A percentile compares a stretch with the other conserved stretches of the same genome.
phyloP scores from a whole-genome alignment of 2,113 vertebrate species.

The Morone chrysops region DNA sequence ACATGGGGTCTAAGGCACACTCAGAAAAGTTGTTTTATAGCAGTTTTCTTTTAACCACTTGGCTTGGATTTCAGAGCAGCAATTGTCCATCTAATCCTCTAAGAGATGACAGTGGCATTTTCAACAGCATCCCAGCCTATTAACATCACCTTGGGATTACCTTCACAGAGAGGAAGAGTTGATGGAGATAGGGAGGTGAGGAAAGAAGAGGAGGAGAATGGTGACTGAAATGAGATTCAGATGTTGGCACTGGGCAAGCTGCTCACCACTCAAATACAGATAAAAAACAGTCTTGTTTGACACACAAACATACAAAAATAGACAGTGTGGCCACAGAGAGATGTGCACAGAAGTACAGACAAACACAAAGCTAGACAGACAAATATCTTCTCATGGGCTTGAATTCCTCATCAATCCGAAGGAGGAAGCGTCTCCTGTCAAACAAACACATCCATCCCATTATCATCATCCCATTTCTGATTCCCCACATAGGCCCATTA shows the following conservation, averaged over 20 bases:
- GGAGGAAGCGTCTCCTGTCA: constrained; percentile 34
- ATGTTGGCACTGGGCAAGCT: constrained; percentile 21
- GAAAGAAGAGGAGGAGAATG: constrained; percentile 13
- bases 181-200: constrained; percentile 30
- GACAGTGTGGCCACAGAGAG: background rate
- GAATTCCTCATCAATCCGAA: constrained; percentile 41
- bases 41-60: constrained; percentile 53
- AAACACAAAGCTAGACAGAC: constrained; percentile 10
- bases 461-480: too few species aligned
- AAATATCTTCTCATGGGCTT: constrained; percentile 32
- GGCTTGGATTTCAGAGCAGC: constrained; percentile 46
- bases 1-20: background rate
- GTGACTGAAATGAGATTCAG: constrained; percentile 52
- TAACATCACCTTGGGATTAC: constrained; percentile 78
- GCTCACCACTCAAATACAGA: constrained; percentile 11
- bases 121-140: constrained; percentile 59
- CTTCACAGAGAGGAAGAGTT: constrained; percentile 52
- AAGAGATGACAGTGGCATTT: constrained; percentile 66
- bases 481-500: constrained; percentile 34
- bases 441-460: constrained; percentile 59
- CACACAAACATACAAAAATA: constrained; percentile 14
- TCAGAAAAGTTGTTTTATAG: constrained; percentile 52
- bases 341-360: background rate
- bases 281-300: background rate
- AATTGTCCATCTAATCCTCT: constrained; percentile 72